Evolutionary conservation across 2,888 invertebrate species (phyloP).

Genomic region (Leptinotarsa peninsularis): DNA sequence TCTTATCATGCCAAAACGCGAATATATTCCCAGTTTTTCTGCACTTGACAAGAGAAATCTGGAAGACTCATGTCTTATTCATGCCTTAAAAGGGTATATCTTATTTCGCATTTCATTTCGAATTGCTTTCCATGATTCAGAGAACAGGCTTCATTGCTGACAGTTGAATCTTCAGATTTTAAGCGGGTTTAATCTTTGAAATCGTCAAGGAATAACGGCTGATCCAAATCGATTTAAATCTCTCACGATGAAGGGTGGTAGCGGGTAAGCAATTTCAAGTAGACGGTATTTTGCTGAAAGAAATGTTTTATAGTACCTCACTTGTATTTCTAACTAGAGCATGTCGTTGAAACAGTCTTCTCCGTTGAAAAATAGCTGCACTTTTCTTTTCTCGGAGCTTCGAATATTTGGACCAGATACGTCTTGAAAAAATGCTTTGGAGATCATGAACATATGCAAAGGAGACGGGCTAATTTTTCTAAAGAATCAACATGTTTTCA

Average conservation of each 20-base stretch:
- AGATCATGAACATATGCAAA: too few relatives aligned
- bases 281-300: too few relatives aligned
- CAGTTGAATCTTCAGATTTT: constrained; percentile 20
- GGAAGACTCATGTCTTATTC: constrained; percentile 32
- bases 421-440: too few relatives aligned
- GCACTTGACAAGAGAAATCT: constrained; percentile 24
- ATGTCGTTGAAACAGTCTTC: too few relatives aligned
- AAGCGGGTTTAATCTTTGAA: constrained; percentile 11
- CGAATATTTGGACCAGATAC: too few relatives aligned
- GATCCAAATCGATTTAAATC: neutral
- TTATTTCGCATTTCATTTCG: constrained; percentile 26
- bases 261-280: neutral
- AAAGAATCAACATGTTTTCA: too few relatives aligned
- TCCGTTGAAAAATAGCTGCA: too few relatives aligned
- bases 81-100: constrained; percentile 27
- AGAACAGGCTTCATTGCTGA: constrained; percentile 20
- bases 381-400: too few relatives aligned
- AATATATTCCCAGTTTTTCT: constrained; percentile 19
- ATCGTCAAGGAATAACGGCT: neutral
- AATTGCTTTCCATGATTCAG: constrained; percentile 19
- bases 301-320: too few relatives aligned
- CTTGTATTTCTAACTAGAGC: too few relatives aligned
- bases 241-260: neutral
- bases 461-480: too few relatives aligned
- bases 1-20: neutral